Evolutionary conservation across 2,888 invertebrate genomes (phyloP).

Genomic region (Linnaemya vulpina): DNA sequence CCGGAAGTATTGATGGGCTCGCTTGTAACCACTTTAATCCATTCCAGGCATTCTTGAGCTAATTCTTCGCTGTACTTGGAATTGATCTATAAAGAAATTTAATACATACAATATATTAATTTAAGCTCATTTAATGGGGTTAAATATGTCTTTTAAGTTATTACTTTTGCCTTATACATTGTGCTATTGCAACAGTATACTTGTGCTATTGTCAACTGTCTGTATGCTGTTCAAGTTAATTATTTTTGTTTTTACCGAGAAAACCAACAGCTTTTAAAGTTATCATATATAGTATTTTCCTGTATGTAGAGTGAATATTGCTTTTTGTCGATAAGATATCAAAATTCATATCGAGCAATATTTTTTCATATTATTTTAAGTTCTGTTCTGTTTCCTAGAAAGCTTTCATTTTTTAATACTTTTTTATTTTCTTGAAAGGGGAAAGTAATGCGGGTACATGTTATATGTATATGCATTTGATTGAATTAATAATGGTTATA

Average conservation of each 20-base stretch:
- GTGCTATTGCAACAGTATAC: constrained; percentile 38
- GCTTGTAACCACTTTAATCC: constrained; percentile 94
- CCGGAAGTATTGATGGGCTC: constrained; percentile 93
- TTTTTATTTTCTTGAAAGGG: constrained; percentile 8
- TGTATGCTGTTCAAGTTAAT: constrained; percentile 38
- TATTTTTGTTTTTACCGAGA: constrained; percentile 29
- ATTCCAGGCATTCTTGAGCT: constrained; percentile 95
- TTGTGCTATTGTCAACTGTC: constrained; percentile 40
- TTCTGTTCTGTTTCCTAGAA: neutral
- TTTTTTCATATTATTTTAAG: neutral
- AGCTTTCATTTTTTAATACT: constrained; percentile 44
- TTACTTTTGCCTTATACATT: constrained; percentile 71
- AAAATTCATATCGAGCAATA: constrained; percentile 46
- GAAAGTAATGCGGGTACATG: neutral
- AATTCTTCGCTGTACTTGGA: constrained; percentile 98
- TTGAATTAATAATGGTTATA: neutral
- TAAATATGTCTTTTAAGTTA: constrained; percentile 7
- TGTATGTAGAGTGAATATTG: neutral
- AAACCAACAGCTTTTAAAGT: constrained; percentile 35
- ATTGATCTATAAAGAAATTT: constrained; percentile 90
- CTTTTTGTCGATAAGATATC: constrained; percentile 63
- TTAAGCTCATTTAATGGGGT: constrained; percentile 5
- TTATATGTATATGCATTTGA: neutral
- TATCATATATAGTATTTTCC: constrained; percentile 32
- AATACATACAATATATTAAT: neutral